A percentile compares a stretch with the other conserved stretches of the same genome.
Evolutionary conservation across 2,888 invertebrate genomes (phyloP).

Genomic region (Acleris cristana): DNA sequence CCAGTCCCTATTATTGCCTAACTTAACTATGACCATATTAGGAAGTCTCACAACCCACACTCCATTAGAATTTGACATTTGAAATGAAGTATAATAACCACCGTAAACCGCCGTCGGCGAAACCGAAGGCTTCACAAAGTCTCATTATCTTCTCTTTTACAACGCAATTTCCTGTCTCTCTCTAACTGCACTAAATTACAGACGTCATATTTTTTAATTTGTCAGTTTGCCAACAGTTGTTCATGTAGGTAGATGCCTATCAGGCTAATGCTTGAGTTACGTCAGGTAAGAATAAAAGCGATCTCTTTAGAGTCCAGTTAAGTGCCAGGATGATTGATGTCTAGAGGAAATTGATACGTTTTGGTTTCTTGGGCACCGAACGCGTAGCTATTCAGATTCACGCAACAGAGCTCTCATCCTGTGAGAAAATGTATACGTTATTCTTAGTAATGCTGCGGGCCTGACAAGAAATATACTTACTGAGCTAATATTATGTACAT

Average conservation of each 20-base stretch:
- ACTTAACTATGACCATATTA: too few relatives aligned
- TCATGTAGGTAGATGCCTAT: conserved; percentile 26
- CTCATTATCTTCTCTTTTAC: conserved; percentile 22
- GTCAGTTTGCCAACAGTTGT: conserved; percentile 19
- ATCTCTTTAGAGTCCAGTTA: neutral
- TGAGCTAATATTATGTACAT: too few relatives aligned
- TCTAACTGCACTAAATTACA: neutral
- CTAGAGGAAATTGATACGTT: too few relatives aligned
- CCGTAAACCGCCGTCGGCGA: conserved; percentile 2
- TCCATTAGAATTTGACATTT: conserved; percentile 5
- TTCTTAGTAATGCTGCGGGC: neutral
- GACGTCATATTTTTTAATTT: conserved; percentile 25
- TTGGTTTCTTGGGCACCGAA: too few relatives aligned
- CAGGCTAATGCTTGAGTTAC: conserved; percentile 21
- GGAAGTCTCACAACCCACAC: conserved; percentile 5
- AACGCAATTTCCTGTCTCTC: conserved; percentile 15
- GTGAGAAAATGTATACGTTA: neutral
- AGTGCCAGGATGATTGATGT: too few relatives aligned
- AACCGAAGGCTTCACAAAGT: conserved; percentile 6
- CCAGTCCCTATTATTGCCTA: too few relatives aligned
- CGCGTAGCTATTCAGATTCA: conserved; percentile 15
- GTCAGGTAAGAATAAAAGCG: conserved; percentile 7
- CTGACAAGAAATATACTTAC: too few relatives aligned
- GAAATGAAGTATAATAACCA: conserved; percentile 9
- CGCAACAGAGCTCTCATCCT: conserved; percentile 15